Evolutionary conservation across 2,888 invertebrate genomes (phyloP).

Genomic region (Phyllotreta striolata): DNA sequence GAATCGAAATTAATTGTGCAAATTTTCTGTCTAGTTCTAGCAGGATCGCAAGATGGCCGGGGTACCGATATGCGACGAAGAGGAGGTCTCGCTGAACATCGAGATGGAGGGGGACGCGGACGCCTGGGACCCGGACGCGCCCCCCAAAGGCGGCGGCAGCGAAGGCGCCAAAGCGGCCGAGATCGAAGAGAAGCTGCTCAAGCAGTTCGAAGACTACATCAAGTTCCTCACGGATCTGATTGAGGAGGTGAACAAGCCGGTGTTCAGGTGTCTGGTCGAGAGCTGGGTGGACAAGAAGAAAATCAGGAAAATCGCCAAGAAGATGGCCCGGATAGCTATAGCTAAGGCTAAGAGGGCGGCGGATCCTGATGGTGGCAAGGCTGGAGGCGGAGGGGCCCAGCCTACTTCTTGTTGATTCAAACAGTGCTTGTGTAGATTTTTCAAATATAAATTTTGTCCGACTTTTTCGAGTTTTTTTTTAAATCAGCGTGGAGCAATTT

Average conservation of each 20-base stretch:
- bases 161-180: too few species aligned
- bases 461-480: too few species aligned
- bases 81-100: slow-evolving; percentile 2
- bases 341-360: background rate
- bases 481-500: too few species aligned
- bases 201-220: background rate
- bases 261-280: slow-evolving; percentile 1
- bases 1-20: too few species aligned
- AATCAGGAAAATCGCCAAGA: background rate
- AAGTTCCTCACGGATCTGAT: slow-evolving; percentile 4
- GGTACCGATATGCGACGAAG: too few species aligned
- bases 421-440: too few species aligned
- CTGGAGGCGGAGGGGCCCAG: too few species aligned
- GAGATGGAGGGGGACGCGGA: slow-evolving; percentile 2
- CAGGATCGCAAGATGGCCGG: too few species aligned
- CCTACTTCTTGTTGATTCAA: too few species aligned
- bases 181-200: background rate
- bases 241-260: slow-evolving; percentile 1
- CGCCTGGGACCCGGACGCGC: background rate
- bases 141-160: slow-evolving; percentile 2
- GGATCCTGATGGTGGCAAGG: background rate
- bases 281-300: slow-evolving; percentile 7
- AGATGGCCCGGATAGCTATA: background rate
- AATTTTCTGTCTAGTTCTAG: too few species aligned
- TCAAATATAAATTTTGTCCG: too few species aligned